Evolutionary conservation across 2,888 invertebrate species (phyloP), one percentile per base, ranked within the genome.

Genomic region (Mesorhabditis spiculigera): DNA sequence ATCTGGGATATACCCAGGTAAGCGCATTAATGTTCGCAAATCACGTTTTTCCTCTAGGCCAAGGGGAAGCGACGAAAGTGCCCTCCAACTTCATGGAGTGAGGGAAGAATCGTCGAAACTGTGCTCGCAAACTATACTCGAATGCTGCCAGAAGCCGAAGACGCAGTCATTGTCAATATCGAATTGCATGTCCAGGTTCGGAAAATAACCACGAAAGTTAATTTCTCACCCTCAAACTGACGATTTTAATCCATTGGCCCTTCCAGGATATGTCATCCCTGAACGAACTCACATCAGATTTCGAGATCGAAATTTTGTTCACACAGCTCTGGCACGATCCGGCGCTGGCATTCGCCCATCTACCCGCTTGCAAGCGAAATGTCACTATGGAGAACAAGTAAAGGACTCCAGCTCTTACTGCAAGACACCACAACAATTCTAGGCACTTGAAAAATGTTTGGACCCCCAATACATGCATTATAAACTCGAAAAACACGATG

Each of bases 231-330:
- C 63, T 63, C 41, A 8, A 6, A 63, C 63, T 63, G 8, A 28
- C 28, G 28, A 28, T 28, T 28, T 28, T 28, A 50, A 10, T 50
- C n/a, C 45, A 4, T 62, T 42, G 68, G 73, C 68, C 75, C 45
- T 72, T 77, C 50, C 74, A 86, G 82, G 84, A 86, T 67, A 83
- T 85, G 76, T 78, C 81, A 50, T 81, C 81, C 42, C 72, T 86
- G 70, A 86, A 86, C 74, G 86, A 86, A 71, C 84, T 86, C 68
- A 82, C 86, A 43, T 79, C 82, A 50, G 86, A 86, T 74, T 86
- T 86, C 72, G 82, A 85, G 70, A 85, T 86, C 50, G 86, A 86
- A 71, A 81, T 86, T 64, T 75, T 86, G 50, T 86, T 85, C 80
- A 82, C 83, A 65, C 84, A 80, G 71, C 73, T 82, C 16, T 86